phyloP scores from a whole-genome alignment of 2,888 invertebrate species.

The Lasioglossum pauxillum region DNA sequence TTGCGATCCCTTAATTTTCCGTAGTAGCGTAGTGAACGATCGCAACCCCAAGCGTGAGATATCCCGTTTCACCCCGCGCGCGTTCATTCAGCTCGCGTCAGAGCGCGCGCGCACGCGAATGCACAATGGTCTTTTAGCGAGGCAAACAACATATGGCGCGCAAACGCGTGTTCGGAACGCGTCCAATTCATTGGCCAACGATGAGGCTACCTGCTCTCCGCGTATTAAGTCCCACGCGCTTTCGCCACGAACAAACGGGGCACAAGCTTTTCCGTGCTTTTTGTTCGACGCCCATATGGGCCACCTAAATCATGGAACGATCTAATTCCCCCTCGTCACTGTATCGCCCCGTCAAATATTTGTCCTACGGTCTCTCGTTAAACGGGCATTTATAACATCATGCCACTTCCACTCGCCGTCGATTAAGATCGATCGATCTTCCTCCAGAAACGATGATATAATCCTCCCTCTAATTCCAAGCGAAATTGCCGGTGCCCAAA shows the following conservation, averaged over 20 bases:
- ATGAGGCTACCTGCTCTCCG: constrained; percentile 75
- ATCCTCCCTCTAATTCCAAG: background rate
- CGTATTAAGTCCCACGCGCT: constrained; percentile 75
- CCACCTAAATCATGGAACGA: constrained; percentile 37
- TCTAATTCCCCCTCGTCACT: constrained; percentile 35
- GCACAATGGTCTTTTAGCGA: constrained; percentile 74
- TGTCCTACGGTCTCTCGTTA: constrained; percentile 38
- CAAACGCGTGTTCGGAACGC: constrained; percentile 65
- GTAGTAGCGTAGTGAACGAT: background rate
- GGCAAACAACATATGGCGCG: constrained; percentile 77
- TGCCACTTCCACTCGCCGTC: background rate
- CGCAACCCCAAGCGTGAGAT: background rate
- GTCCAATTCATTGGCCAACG: constrained; percentile 74
- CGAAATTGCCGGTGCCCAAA: constrained; percentile 15
- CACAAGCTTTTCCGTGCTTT: constrained; percentile 57
- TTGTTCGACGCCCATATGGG: constrained; percentile 69
- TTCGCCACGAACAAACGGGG: constrained; percentile 60
- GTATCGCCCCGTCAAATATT: constrained; percentile 55
- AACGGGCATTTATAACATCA: constrained; percentile 32
- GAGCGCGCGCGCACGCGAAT: constrained; percentile 59
- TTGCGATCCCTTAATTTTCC: background rate
- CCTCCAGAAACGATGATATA: constrained; percentile 1
- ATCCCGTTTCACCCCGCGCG: constrained; percentile 36
- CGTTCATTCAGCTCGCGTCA: constrained; percentile 64
- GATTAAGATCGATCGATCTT: constrained; percentile 17